Base-by-base conservation (phyloP, 2,888 invertebrate genomes). In the Nowickia ferox region DNA sequence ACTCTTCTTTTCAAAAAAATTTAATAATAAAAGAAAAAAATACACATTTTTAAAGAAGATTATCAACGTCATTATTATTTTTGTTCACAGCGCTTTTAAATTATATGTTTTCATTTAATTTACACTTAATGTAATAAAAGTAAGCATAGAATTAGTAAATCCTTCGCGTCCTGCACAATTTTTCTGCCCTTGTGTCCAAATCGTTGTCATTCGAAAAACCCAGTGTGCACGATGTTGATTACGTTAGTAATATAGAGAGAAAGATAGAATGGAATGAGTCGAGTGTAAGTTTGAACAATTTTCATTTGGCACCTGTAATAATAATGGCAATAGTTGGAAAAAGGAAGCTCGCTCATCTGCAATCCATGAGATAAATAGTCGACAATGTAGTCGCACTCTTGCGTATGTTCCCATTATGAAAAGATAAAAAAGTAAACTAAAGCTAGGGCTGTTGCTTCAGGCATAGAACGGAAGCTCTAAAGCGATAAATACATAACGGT, bases 91-190 rank as follows among this genome's bases (percentile, higher is more conserved):
- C 42, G 66, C 81, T 84, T 81, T 84, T 72, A 77, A 82, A 51
- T 84, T n/a, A 71, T 72, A 68, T 85, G 85, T 85, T 85, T 85
- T 85, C 82, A 85, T 85, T 85, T 82, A 85, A 85, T 85, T 85
- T 85, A 82, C 85, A 82, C 85, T 75, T 59, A 78, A 79, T 82
- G 57, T 77, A 85, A 66, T 76, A 84, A 66, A 76, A 77, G 75
- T 55, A 76, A 84, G 80, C 69, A 71, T 1, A 69, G 82, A 68
- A 85, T 85, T 82, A 85, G 74, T 48, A 17, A 57, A 71, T 76
- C 57, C 71, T 65, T 53, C n/a, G 9, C 22, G 15, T 17, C 51
- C 48, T 59, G 40, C 68, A n/a, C 10, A 22, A 17, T 13, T 22
- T 17, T 17, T 42, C 15, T 15, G 19, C 59, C 57, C 48, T 46